These are phyloP conservation scores for Lissonota sp. DNA, from an alignment of 2,888 invertebrate species.

Conservation along the genomic window DNA sequence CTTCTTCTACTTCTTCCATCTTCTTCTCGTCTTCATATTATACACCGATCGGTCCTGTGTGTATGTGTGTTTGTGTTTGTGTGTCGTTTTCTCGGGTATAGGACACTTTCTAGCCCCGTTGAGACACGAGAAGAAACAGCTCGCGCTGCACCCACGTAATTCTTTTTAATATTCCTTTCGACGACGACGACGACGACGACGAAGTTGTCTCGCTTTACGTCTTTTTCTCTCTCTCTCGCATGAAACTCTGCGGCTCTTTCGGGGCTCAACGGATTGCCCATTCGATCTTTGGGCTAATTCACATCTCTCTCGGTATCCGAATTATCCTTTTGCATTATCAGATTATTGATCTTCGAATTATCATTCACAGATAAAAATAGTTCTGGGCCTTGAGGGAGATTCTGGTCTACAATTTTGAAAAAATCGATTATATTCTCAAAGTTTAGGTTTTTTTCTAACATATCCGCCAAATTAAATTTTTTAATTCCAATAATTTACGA, in stretches of 20 bases:
- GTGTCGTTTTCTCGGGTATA: constrained; percentile 39
- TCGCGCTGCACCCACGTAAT: constrained; percentile 70
- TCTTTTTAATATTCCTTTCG: constrained; percentile 69
- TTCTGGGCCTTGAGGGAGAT: too few relatives aligned
- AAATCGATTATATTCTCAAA: not conserved
- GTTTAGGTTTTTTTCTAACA: too few relatives aligned
- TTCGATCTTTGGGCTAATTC: constrained; percentile 62
- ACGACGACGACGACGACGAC: constrained; percentile 55
- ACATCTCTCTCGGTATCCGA: constrained; percentile 52
- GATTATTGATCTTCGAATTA: constrained; percentile 49
- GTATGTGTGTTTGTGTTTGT: not conserved
- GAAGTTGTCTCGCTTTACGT: constrained; percentile 44
- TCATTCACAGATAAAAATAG: constrained; percentile 14
- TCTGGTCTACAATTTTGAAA: not conserved
- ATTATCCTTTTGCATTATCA: constrained; percentile 21
- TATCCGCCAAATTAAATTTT: too few relatives aligned
- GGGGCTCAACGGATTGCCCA: constrained; percentile 37
- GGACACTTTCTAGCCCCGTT: constrained; percentile 63
- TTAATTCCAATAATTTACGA: too few relatives aligned
- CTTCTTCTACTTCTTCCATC: constrained; percentile 63
- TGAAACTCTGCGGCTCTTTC: constrained; percentile 20
- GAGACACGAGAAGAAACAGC: constrained; percentile 56
- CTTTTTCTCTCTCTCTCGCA: constrained; percentile 30
- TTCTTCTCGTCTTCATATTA: not conserved
- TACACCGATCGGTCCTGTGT: not conserved